Base-by-base conservation (phyloP, 2,113 vertebrate genomes). In the Oryzias celebensis region DNA sequence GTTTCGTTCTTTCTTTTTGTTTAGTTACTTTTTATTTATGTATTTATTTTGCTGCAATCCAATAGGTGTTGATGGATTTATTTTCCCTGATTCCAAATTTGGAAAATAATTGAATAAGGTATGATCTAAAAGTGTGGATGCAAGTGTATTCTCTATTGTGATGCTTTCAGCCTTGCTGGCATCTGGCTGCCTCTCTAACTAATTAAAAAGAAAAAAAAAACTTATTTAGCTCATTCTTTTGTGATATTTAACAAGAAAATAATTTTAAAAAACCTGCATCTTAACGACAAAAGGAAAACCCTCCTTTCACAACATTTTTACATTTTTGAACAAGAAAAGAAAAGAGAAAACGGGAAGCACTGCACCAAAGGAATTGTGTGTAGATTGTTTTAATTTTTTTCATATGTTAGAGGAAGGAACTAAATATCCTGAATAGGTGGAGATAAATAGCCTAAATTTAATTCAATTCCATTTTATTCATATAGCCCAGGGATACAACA, bases 221-320 rank as follows among this genome's bases (percentile, higher is more conserved):
- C 5, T 2, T 42, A 41, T 4, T 36, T 15, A 8, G 68, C 16
- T 63, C 16, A 20, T 47, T 44, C 55, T 4, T 8, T 51, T 28
- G 8, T 12, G 12, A 36, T 22, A 52, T 53, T 48, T 6, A 36
- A 36, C 10, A 36, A 52, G 49, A 23, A 5, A 49, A 61, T 23
- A 54, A 20, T 20, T 20, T 20, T 20, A 55, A 58, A 1, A 16
- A 41, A 67, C 20, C 4, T 4, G 10, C 28, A 1, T 53, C n/a
- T 17, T 68, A 14, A 24, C 48, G 46, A 31, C 45, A 24, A 23
- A 24, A 62, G 54, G 36, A 18, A 47, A 64, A 55, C 13, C 7
- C 1, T 12, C 23, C 4, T 52, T 41, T 1, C 45, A 54, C 3
- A 7, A 24, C 15, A 36, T 12, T 36, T 36, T 12, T 36, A 10